These are phyloP conservation scores for Drosophila kikkawai DNA, from an alignment of 1,140 invertebrate genomes.

Conservation along the genomic window DNA sequence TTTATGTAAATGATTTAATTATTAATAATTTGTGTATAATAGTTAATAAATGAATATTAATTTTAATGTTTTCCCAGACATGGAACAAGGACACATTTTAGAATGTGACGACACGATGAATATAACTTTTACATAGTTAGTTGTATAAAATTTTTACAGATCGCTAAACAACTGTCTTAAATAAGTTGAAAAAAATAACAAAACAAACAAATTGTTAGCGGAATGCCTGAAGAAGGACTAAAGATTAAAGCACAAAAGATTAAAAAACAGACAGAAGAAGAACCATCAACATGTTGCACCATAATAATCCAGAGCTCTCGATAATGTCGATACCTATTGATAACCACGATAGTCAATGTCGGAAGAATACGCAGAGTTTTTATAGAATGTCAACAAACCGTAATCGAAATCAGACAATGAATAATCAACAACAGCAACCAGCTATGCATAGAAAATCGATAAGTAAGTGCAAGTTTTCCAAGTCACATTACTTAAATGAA, in stretches of 20 bases:
- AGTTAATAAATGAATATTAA: background rate
- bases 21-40: background rate
- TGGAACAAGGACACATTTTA: slow-evolving; percentile 20
- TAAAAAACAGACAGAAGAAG: background rate
- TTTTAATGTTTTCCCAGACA: slow-evolving; percentile 15
- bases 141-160: background rate
- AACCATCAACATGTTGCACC: background rate
- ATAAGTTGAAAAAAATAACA: background rate
- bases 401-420: slow-evolving; percentile 27
- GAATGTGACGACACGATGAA: slow-evolving; percentile 1
- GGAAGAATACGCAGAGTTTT: slow-evolving; percentile 1
- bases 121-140: slow-evolving; percentile 8
- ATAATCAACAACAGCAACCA: slow-evolving; percentile 36
- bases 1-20: background rate
- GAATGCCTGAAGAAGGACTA: slow-evolving; percentile 25
- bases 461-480: slow-evolving; percentile 55
- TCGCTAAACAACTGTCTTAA: slow-evolving; percentile 1
- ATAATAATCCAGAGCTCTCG: background rate
- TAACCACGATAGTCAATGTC: background rate
- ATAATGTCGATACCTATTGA: slow-evolving; percentile 3
- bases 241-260: slow-evolving; percentile 3
- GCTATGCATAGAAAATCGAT: slow-evolving; percentile 68
- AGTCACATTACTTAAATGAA: background rate
- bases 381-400: slow-evolving; percentile 32
- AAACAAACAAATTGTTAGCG: slow-evolving; percentile 5